Evolutionary conservation across 2,888 invertebrate species (phyloP), one percentile per base, ranked within the genome.

Genomic region (Sminthurinus aureus): DNA sequence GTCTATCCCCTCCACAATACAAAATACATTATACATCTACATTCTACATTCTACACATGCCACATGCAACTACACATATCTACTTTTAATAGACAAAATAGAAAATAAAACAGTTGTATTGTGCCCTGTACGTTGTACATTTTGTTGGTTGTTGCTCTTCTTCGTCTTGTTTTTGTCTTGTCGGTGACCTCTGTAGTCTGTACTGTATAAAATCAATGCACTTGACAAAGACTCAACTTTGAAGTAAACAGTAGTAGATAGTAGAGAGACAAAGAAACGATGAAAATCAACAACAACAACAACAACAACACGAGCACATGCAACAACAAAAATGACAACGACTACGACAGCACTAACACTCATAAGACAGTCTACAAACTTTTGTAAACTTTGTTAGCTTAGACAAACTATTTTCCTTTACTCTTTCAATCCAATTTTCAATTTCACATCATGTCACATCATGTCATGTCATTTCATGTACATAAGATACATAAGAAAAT

Each of bases 101-200:
- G 69, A 79, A 79, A 67, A 79, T 79, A 67, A 79, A 69, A 79
- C 69, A 79, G 20, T 51, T 79, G 24, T 24, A 58, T 58, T 58
- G 11, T 77, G 24, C 20, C n/a, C 69, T 79, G 20, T 22, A 52
- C 20, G 58, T 15, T 75, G 51, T 75, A 20, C 75, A 50, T 12
- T 51, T 15, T 38, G 38, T 51, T 38, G 1, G 3, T 38, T 38
- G 38, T 38, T 38, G 38, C 38, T 38, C 38, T 4, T n/a, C 51
- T 69, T 20, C n/a, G n/a, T n/a, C 22, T 69, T 69, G 20, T 22
- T 69, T 20, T 38, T 38, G 38, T 38, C 38, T 58, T 18, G 58
- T 58, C 58, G 18, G 18, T 58, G 58, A 58, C 58, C 58, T 58
- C 58, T 38, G 3, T 38, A 4, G 1, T 38, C 38, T 38, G 1